Conservation (phyloP, 2,113 vertebrate species). For the Ondatra zibethicus region DNA sequence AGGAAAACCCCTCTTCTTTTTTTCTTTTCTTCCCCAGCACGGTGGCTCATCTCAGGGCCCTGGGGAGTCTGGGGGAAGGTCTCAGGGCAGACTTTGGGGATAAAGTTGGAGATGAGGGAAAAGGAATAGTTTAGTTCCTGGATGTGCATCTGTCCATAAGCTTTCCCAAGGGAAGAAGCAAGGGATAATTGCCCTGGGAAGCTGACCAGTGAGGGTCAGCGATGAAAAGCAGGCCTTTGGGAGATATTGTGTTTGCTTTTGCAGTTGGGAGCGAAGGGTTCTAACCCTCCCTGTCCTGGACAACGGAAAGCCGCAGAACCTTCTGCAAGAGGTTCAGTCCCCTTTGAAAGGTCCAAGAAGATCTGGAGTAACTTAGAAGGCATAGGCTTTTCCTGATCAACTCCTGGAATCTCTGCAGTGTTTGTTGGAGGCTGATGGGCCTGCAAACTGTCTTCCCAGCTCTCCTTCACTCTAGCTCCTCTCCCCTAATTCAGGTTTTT, state of each 20-base stretch:
- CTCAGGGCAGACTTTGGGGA: constrained; percentile 11
- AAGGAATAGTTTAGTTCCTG: neutral
- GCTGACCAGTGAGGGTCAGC: neutral
- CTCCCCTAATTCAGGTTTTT: neutral
- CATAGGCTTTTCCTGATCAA: neutral
- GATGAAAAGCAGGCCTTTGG: neutral
- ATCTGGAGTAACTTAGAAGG: neutral
- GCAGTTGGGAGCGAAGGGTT: neutral
- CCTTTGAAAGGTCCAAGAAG: neutral
- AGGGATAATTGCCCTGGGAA: neutral
- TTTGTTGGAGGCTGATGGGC: neutral
- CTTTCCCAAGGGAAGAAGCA: neutral
- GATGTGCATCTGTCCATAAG: neutral
- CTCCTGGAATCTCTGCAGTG: neutral
- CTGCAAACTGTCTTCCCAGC: neutral
- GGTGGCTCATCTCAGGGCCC: neutral
- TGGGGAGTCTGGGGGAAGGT: neutral
- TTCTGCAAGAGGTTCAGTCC: neutral
- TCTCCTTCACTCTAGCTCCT: neutral
- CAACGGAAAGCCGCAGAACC: neutral
- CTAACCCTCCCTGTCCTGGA: neutral
- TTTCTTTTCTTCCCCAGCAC: neutral
- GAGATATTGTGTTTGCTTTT: neutral
- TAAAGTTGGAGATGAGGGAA: neutral
- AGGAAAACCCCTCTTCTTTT: neutral